phyloP scores from a whole-genome alignment of 1,140 invertebrate genomes.

The Drosophila neocordata region DNA sequence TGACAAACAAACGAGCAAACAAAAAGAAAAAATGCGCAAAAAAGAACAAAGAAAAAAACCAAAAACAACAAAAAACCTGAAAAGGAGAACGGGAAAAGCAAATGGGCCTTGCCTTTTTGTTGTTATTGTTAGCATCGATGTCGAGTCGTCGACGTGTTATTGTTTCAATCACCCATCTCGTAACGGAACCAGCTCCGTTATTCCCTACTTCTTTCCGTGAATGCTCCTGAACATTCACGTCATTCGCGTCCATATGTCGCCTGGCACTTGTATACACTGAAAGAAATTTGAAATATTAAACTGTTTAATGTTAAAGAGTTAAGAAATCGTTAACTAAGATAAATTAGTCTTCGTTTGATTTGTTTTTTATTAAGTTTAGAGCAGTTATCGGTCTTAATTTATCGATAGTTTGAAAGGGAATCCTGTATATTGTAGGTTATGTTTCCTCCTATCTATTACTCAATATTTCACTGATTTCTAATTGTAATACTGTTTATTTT shows the following conservation, averaged over 20 bases:
- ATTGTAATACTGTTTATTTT: too few species aligned
- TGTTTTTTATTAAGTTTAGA: too few species aligned
- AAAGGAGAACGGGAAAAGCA: background rate
- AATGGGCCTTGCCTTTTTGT: conserved; percentile 12
- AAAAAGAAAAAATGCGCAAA: background rate
- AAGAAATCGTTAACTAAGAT: too few species aligned
- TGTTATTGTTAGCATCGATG: conserved; percentile 5
- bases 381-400: too few species aligned
- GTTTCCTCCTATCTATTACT: too few species aligned
- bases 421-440: too few species aligned
- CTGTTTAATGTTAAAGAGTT: too few species aligned
- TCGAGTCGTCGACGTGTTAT: conserved; percentile 2
- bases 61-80: too few species aligned
- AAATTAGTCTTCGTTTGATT: too few species aligned
- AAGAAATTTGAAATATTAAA: conserved; percentile 12
- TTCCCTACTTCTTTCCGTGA: conserved; percentile 32
- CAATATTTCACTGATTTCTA: too few species aligned
- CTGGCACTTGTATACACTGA: conserved; percentile 42
- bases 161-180: conserved; percentile 9
- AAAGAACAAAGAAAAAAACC: background rate
- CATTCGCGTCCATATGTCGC: conserved; percentile 68
- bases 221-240: conserved; percentile 26
- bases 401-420: too few species aligned
- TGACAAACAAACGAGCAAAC: background rate
- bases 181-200: conserved; percentile 27